Evolutionary conservation across 2,888 invertebrate genomes (phyloP).

Genomic region (Tachystola acroxantha): DNA sequence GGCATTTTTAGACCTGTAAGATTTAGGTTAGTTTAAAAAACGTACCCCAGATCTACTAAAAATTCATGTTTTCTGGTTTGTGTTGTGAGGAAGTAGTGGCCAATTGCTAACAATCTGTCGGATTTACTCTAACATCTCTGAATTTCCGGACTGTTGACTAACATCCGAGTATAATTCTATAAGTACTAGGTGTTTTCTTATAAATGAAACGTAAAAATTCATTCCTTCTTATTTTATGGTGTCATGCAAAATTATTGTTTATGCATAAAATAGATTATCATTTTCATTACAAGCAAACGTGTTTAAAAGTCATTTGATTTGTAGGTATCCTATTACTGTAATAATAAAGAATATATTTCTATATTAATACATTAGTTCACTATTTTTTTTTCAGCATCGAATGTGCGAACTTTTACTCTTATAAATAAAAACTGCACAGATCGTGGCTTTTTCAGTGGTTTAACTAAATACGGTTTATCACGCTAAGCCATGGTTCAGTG

Average conservation of each 20-base stretch:
- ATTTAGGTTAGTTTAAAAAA: too few relatives aligned
- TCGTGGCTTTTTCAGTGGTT: too few relatives aligned
- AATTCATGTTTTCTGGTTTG: too few relatives aligned
- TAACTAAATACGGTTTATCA: too few relatives aligned
- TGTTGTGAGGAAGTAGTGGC: too few relatives aligned
- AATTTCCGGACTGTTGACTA: slow-evolving; percentile 20
- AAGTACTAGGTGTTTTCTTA: slow-evolving; percentile 37
- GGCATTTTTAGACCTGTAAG: too few relatives aligned
- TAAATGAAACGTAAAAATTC: slow-evolving; percentile 46
- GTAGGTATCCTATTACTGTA: slow-evolving; percentile 41
- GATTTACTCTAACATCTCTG: slow-evolving; percentile 10
- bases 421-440: too few relatives aligned
- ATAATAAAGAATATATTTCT: slow-evolving; percentile 48
- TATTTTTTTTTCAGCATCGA: slow-evolving; percentile 27
- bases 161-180: slow-evolving; percentile 19
- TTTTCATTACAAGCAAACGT: slow-evolving; percentile 26
- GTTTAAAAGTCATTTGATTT: slow-evolving; percentile 35
- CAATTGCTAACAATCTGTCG: too few relatives aligned
- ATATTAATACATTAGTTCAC: slow-evolving; percentile 35
- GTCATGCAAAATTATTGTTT: slow-evolving; percentile 49
- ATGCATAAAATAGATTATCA: slow-evolving; percentile 25
- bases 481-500: too few relatives aligned
- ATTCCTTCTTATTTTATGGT: slow-evolving; percentile 64
- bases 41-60: too few relatives aligned
- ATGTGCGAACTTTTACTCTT: slow-evolving; percentile 38